These are phyloP conservation scores for Fragum fragum DNA, from an alignment of 2,888 invertebrate species.

Conservation along the genomic window DNA sequence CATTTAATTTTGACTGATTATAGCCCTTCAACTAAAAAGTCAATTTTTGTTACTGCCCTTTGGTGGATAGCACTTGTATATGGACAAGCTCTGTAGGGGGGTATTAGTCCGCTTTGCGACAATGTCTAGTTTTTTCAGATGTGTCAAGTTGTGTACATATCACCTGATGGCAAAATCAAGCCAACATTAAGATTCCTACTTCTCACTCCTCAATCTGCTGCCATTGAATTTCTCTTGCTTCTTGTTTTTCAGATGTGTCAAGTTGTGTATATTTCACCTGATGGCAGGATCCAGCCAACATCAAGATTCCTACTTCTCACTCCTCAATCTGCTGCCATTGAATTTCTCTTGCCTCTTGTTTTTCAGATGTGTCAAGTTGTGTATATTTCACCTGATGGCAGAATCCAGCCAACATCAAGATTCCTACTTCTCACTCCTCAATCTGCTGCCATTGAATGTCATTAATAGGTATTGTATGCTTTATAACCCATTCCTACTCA, in stretches of 20 bases:
- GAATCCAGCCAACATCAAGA: constrained; percentile 77
- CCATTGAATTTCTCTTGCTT: constrained; percentile 83
- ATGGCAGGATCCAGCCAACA: constrained; percentile 79
- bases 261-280: constrained; percentile 84
- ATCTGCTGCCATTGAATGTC: constrained; percentile 82
- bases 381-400: constrained; percentile 83
- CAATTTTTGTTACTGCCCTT: too few species aligned
- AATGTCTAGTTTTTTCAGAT: too few species aligned
- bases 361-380: constrained; percentile 85
- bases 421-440: constrained; percentile 80
- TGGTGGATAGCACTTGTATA: too few species aligned
- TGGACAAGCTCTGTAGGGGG: too few species aligned
- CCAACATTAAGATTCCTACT: constrained; percentile 79
- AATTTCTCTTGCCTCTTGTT: too few species aligned
- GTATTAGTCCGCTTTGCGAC: too few species aligned
- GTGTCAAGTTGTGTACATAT: constrained; percentile 85
- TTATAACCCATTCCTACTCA: too few species aligned
- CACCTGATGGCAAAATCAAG: constrained; percentile 80
- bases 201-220: constrained; percentile 80
- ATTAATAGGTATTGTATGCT: constrained; percentile 77
- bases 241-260: constrained; percentile 84
- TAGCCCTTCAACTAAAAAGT: too few species aligned
- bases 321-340: constrained; percentile 83
- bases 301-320: constrained; percentile 78
- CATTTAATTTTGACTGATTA: too few species aligned